Percentiles rank a stretch among this genome's conserved stretches.
These are phyloP conservation scores for Reticulitermes lucifugus DNA, from an alignment of 2,888 invertebrate genomes.

Conservation along the genomic window DNA sequence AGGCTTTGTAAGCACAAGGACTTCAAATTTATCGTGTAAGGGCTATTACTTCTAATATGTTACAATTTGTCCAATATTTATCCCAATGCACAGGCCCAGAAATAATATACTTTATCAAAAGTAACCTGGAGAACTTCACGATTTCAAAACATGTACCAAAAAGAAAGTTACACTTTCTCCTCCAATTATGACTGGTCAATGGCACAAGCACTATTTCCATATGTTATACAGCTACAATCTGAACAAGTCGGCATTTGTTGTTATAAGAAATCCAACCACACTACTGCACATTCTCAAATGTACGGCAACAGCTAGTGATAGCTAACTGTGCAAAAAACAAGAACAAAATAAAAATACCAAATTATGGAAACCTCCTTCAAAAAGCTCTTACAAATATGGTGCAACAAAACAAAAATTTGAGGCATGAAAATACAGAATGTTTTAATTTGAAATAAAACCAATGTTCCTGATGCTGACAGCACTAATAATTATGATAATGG, in stretches of 20 bases:
- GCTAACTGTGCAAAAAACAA: neutral
- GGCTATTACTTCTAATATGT: neutral
- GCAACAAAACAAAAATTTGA: neutral
- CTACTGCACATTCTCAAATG: slow-evolving; percentile 19
- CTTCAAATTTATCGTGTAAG: neutral
- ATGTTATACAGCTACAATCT: neutral
- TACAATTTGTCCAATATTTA: neutral
- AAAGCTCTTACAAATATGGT: neutral
- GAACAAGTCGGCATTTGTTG: neutral
- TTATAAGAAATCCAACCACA: slow-evolving; percentile 9
- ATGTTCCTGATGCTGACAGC: slow-evolving; percentile 16
- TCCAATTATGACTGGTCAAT: neutral
- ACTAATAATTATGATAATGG: neutral
- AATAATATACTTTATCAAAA: neutral
- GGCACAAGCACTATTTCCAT: neutral
- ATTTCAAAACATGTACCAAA: neutral
- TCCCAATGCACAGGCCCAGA: neutral
- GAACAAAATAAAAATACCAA: neutral
- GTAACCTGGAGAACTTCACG: neutral
- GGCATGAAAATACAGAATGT: neutral
- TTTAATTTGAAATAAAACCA: slow-evolving; percentile 1
- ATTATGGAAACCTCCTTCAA: neutral
- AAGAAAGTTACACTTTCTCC: neutral
- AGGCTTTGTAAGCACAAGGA: slow-evolving; percentile 7
- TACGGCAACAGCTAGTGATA: neutral